A percentile compares a stretch with the other conserved stretches of the same genome.
These are phyloP conservation scores for Manis crassicaudata DNA, from an alignment of 2,797 vertebrate species.

Conservation along the genomic window DNA sequence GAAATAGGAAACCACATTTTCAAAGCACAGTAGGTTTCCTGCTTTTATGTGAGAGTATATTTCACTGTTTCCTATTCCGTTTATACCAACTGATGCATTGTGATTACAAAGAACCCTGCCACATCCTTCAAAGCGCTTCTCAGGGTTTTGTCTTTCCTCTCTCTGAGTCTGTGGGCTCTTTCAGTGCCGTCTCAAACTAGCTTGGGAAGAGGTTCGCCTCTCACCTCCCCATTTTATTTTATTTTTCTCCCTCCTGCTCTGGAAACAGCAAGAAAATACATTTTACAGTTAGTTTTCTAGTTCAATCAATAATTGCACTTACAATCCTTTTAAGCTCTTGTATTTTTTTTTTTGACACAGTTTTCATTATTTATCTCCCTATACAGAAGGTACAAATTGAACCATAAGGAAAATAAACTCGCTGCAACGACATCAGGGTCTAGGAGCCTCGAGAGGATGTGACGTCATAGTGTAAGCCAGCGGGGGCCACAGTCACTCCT, in stretches of 20 bases:
- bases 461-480: neutral
- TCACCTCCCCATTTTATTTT: neutral
- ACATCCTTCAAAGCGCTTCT: neutral
- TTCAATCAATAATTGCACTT: conserved; percentile 57
- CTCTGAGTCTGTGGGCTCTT: neutral
- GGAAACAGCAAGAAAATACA: conserved; percentile 8
- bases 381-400: conserved; percentile 12
- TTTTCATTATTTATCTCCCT: conserved; percentile 42
- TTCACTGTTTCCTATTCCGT: neutral
- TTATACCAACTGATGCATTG: neutral
- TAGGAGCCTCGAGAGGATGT: neutral
- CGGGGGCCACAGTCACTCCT: neutral
- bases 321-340: neutral
- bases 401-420: neutral
- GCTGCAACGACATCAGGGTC: neutral
- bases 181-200: neutral
- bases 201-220: neutral
- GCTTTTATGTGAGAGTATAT: neutral
- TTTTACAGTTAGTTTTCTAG: neutral
- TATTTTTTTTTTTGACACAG: conserved; percentile 39
- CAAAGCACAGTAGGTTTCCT: neutral
- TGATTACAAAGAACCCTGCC: neutral
- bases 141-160: neutral
- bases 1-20: neutral
- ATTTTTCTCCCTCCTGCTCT: neutral